Percentiles rank a stretch among this genome's conserved stretches.
Conservation (phyloP, 2,888 invertebrate species). For the Notodonta dromedarius region DNA sequence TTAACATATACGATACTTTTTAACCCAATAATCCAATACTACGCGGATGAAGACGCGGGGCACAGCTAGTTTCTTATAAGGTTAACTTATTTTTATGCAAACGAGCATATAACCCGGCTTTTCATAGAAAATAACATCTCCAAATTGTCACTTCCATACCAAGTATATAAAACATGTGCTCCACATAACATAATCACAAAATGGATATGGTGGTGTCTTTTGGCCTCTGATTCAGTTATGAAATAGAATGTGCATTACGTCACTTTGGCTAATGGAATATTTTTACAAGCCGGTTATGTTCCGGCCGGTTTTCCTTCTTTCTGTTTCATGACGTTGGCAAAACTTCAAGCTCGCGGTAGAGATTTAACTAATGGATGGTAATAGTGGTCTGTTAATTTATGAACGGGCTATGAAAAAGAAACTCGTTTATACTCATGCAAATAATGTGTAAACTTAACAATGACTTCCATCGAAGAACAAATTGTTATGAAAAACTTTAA, state of each 20-base stretch:
- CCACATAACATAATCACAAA: conserved; percentile 53
- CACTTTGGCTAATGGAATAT: conserved; percentile 61
- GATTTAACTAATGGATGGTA: background rate
- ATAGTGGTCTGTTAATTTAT: background rate
- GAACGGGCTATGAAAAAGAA: background rate
- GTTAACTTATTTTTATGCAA: too few species aligned
- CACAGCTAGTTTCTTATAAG: too few species aligned
- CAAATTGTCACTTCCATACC: conserved; percentile 34
- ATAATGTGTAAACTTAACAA: too few species aligned
- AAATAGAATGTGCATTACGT: conserved; percentile 56
- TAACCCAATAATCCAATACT: too few species aligned
- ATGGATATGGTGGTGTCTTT: conserved; percentile 55
- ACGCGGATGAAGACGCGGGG: too few species aligned
- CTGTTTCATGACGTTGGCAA: conserved; percentile 24
- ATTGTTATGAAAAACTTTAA: too few species aligned
- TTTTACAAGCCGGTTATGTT: conserved; percentile 29
- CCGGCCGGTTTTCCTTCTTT: conserved; percentile 31
- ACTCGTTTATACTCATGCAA: too few species aligned
- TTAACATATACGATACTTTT: too few species aligned
- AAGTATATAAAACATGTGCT: conserved; percentile 20
- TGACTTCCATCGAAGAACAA: too few species aligned
- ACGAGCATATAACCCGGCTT: background rate
- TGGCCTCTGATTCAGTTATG: conserved; percentile 56
- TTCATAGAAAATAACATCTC: background rate
- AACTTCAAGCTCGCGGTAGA: conserved; percentile 9